Base-by-base conservation (phyloP, 2,888 invertebrate species). In the Patella ulyssiponensis region DNA sequence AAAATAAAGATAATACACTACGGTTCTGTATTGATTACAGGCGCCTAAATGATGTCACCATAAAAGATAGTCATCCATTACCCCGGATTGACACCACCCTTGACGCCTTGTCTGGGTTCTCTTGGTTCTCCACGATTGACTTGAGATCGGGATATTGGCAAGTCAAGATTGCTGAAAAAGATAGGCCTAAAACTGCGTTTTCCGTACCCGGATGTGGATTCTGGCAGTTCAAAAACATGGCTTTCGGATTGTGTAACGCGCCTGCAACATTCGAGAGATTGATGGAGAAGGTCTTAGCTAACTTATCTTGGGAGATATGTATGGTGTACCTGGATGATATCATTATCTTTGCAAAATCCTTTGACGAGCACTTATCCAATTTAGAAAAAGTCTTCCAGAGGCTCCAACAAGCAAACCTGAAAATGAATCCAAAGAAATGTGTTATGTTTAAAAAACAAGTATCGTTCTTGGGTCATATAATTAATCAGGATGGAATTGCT, bases 141-240 rank as follows among this genome's bases (percentile, higher is more conserved):
- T 7, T 44, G 44, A 44, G 44, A 3, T 44, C 33, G 4, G 33
- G 33, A 33, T 33, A 33, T 33, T 74, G 74, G 74, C 74, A 74
- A 51, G 44, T 54, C n/a, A 33, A 52, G 17, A n/a, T 74, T 11
- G 74, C 74, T 58, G 64, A 58, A 27, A 17, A 23, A 27, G 74
- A 74, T 51, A 74, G 64, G 33, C 27, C 7, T 17, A 74, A 64
- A 27, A 74, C 74, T 14, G 74, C 74, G 1, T 74, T 74, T 54
- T 64, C 74, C 5, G 11, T 64, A 14, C 58, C 11, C 12, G 58
- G 58, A n/a, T 17, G 58, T 20, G 74, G 74, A 0, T n/a, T 74
- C 2, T 74, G 58, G 33, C 74, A 74, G 27, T 74, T 74, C 51
- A 44, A 9, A 4, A n/a, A 44, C 17, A 74, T 74, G 74, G 58